A percentile compares a stretch with the other conserved stretches of the same genome.
These are phyloP conservation scores for Danio rerio DNA, from an alignment of 2,113 vertebrate species.

Conservation along the genomic window GRCz12tu NC_133182.1:50086501-50087000, in stretches of 20 bases:
- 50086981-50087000: conserved; percentile 78
- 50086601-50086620: conserved; percentile 31
- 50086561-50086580: conserved; percentile 41
- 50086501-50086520: conserved; percentile 90
- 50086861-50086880: conserved; percentile 41
- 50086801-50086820: conserved; percentile 74
- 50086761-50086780: conserved; percentile 91
- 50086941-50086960: conserved; percentile 34
- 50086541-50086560: conserved; percentile 68
- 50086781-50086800: conserved; percentile 77
- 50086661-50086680: conserved; percentile 66
- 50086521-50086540: conserved; percentile 86
- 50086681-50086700: conserved; percentile 79
- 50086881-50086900: background rate
- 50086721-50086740: conserved; percentile 98
- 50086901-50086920: background rate
- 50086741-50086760: conserved; percentile 90
- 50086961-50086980: conserved; percentile 75
- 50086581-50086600: conserved; percentile 44
- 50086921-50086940: conserved; percentile 29
- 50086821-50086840: conserved; percentile 62
- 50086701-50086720: conserved; percentile 93
- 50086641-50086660: conserved; percentile 27
- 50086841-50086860: background rate
- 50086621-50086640: conserved; percentile 40